phyloP scores from a whole-genome alignment of 2,888 invertebrate species.

The Pyrgus malvae region DNA sequence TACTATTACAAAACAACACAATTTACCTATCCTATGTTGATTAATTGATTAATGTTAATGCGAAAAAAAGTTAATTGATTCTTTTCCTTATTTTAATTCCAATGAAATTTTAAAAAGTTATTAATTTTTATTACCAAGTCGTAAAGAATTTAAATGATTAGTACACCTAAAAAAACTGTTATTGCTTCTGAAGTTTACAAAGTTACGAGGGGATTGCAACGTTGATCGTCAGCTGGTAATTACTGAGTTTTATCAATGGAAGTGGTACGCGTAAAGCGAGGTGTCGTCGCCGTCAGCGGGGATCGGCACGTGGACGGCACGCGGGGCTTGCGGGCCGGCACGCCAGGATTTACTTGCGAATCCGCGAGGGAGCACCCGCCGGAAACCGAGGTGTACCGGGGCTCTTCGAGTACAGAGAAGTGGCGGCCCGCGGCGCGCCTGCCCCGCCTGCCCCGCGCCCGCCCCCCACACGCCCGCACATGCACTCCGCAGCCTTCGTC shows the following conservation, averaged over 20 bases:
- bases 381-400: slow-evolving; percentile 80
- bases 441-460: slow-evolving; percentile 53
- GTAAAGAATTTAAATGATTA: too few relatives aligned
- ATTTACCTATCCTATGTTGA: too few relatives aligned
- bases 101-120: background rate
- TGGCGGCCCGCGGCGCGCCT: slow-evolving; percentile 74
- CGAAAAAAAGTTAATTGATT: too few relatives aligned
- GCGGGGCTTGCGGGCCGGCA: slow-evolving; percentile 65
- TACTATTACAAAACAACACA: background rate
- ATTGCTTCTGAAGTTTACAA: slow-evolving; percentile 12
- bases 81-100: too few relatives aligned
- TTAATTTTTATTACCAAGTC: too few relatives aligned
- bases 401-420: slow-evolving; percentile 79
- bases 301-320: slow-evolving; percentile 70
- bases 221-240: slow-evolving; percentile 57
- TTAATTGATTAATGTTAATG: too few relatives aligned
- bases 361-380: slow-evolving; percentile 75
- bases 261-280: slow-evolving; percentile 46
- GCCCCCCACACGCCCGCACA: slow-evolving; percentile 56
- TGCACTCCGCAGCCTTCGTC: slow-evolving; percentile 76
- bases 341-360: slow-evolving; percentile 60
- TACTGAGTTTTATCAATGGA: slow-evolving; percentile 64
- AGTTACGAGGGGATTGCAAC: slow-evolving; percentile 31
- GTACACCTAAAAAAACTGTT: background rate
- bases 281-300: slow-evolving; percentile 46